Conservation (phyloP, 2,888 invertebrate genomes). For the Cloeon dipterum region DNA sequence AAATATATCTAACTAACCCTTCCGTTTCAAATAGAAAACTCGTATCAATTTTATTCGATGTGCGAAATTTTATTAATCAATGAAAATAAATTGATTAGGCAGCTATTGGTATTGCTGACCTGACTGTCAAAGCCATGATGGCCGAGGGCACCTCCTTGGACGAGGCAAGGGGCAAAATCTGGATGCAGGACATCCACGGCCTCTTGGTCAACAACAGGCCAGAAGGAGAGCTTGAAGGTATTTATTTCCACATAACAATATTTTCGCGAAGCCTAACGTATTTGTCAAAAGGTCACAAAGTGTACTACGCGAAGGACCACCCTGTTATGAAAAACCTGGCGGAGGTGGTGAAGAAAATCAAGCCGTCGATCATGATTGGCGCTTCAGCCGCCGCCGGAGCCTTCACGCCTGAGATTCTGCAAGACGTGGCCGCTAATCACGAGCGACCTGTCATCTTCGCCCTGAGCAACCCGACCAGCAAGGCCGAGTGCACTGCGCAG, state of each 20-base stretch:
- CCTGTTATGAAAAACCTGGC: conserved; percentile 21
- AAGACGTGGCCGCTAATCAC: conserved; percentile 65
- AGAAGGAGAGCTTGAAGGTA: conserved; percentile 25
- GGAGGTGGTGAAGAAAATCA: conserved; percentile 24
- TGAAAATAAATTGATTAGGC: no score
- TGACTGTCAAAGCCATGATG: conserved; percentile 26
- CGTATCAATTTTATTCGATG: not conserved
- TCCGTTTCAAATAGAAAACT: not conserved
- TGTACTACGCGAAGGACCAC: conserved; percentile 47
- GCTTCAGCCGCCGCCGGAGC: conserved; percentile 86
- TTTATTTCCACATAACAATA: not conserved
- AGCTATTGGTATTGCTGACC: conserved; percentile 28
- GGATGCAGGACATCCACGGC: conserved; percentile 28
- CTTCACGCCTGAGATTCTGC: conserved; percentile 72
- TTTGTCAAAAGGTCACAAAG: conserved; percentile 44
- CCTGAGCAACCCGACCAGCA: conserved; percentile 91
- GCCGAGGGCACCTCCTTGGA: conserved; percentile 28
- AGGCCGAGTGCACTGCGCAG: conserved; percentile 99
- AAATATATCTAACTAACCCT: not conserved
- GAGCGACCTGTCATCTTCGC: conserved; percentile 87
- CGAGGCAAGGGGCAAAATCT: conserved; percentile 22
- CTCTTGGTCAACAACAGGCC: conserved; percentile 43
- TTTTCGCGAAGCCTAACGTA: no score
- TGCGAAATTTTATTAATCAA: no score
- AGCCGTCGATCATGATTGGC: conserved; percentile 32